These are phyloP conservation scores for Aegotheles bennettii DNA, from an alignment of 2,113 vertebrate species.

Conservation along the genomic window DNA sequence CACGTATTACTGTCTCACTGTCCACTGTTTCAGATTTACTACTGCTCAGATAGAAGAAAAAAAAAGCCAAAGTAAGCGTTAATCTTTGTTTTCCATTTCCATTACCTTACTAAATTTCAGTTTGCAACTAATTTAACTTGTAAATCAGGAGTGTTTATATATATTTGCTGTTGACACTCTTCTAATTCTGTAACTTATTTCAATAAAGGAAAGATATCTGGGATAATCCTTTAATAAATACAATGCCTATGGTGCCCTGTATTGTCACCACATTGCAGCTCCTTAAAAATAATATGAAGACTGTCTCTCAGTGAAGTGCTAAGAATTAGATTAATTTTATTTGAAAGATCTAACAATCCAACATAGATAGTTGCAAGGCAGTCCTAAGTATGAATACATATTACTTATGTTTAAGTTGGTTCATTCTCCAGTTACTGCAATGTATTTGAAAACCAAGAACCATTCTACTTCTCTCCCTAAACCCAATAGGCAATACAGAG, in stretches of 20 bases:
- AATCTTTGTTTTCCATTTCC: not conserved
- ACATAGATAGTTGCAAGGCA: not conserved
- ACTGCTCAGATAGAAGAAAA: conserved; percentile 61
- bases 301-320: not conserved
- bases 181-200: not conserved
- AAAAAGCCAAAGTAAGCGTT: not conserved
- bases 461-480: not conserved
- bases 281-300: not conserved
- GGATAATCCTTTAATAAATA: not conserved
- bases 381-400: not conserved
- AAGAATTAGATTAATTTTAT: not conserved
- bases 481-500: not conserved
- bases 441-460: not conserved
- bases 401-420: not conserved
- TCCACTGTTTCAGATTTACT: conserved; percentile 91
- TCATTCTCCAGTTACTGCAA: not conserved
- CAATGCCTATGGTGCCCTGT: not conserved
- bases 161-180: not conserved
- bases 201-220: not conserved
- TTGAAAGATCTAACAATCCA: not conserved
- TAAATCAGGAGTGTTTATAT: not conserved
- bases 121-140: not conserved
- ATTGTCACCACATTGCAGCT: not conserved
- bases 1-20: conserved; percentile 93
- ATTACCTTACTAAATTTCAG: not conserved